Evolutionary conservation across 64 coral and sea anemone genomes (phyloP), one percentile per base, ranked within the genome.

Genomic region (Cladopsammia gracilis): DNA sequence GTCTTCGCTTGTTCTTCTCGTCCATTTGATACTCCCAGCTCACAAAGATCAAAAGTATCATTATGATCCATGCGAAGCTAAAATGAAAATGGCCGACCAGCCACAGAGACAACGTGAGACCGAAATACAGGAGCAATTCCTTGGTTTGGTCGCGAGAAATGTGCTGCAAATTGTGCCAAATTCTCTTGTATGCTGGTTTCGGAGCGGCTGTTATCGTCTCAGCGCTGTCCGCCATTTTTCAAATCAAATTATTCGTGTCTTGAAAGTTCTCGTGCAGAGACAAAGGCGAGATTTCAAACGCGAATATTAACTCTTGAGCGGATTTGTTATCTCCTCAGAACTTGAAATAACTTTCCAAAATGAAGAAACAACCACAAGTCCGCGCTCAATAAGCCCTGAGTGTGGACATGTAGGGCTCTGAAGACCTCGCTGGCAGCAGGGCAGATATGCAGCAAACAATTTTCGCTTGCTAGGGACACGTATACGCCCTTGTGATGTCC

Each of bases 51-150:
- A 89, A 86, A 9, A 96, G 48, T 42, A 93, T 93, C 78, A 93
- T 89, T 61, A 90, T 79, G 8, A 96, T 96, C 95, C 95, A 96
- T 16, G 95, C 95, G 77, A 93, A 96, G 64, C 95, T 96, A 50
- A 96, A 93, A 25, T 96, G 86, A 79, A 93, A 72, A 60, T 90
- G 89, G 53, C 95, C 91, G 52, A 93, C 95, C 10, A 85, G 64
- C 86, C 87, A 96, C 1, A 93, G 46, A 5, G 91, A 70, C 2
- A 89, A 23, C 18, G 95, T 86, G 25, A 71, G 64, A 43, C 34
- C 53, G 3, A 96, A 93, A 77, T 50, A 78, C 9, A 83, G 83
- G 6, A 53, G 70, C 34, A 86, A 79, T 7, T 93, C 91, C 43
- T 57, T 93, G 10, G 59, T 78, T 56, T 93, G 26, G 47, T 93